Percentiles rank a stretch among this genome's conserved stretches.
phyloP scores from a whole-genome alignment of 2,888 invertebrate genomes.

The Dolomedes plantarius region DNA sequence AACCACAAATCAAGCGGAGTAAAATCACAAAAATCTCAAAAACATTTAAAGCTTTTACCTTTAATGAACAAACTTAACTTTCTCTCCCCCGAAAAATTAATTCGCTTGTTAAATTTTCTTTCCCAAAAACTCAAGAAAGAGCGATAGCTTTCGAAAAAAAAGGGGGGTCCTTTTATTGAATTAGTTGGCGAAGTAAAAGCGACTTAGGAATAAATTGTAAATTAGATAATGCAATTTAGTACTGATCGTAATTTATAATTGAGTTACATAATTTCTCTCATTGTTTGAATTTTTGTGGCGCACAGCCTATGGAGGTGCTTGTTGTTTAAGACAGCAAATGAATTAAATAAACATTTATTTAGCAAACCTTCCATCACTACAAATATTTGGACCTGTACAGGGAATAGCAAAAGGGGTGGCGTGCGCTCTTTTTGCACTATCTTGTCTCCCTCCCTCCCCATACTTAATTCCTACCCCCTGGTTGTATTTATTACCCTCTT shows the following conservation, averaged over 20 bases:
- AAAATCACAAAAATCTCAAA: slow-evolving; percentile 40
- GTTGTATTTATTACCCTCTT: slow-evolving; percentile 68
- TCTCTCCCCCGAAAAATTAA: slow-evolving; percentile 58
- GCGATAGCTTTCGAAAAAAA: slow-evolving; percentile 13
- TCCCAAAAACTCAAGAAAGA: slow-evolving; percentile 29
- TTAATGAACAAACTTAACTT: slow-evolving; percentile 68
- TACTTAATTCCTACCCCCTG: slow-evolving; percentile 18
- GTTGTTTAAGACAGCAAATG: slow-evolving; percentile 69
- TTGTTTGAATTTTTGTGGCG: slow-evolving; percentile 69
- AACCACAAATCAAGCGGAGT: slow-evolving; percentile 20
- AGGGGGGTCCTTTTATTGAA: slow-evolving; percentile 46
- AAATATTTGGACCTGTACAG: slow-evolving; percentile 61
- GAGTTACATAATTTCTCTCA: slow-evolving; percentile 68
- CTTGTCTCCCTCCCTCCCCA: slow-evolving; percentile 17
- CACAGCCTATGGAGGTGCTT: slow-evolving; percentile 52
- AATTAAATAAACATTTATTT: slow-evolving; percentile 72
- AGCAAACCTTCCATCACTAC: slow-evolving; percentile 61
- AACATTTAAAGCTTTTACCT: slow-evolving; percentile 56
- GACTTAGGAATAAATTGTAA: slow-evolving; percentile 67
- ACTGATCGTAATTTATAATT: slow-evolving; percentile 71
- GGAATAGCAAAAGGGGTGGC: slow-evolving; percentile 18
- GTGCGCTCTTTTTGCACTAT: slow-evolving; percentile 64
- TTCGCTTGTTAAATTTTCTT: slow-evolving; percentile 68
- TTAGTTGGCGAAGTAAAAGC: slow-evolving; percentile 45
- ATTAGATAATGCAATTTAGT: slow-evolving; percentile 70